Evolutionary conservation across 2,113 vertebrate genomes (phyloP).

Genomic region (Pituophis catenifer): DNA sequence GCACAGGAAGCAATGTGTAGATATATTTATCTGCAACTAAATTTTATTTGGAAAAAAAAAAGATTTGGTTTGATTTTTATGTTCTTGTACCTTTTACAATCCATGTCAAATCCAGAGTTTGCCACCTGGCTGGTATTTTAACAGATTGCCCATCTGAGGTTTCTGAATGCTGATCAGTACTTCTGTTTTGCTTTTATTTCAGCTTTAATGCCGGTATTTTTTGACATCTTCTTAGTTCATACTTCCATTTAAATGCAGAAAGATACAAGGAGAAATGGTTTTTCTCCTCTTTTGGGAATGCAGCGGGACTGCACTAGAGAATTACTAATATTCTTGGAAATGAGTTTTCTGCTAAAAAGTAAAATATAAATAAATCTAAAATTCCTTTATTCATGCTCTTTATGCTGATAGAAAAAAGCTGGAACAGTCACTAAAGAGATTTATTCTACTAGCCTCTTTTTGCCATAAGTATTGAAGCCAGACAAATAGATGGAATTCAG

Average conservation of each 20-base stretch:
- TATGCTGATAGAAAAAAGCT: constrained; percentile 19
- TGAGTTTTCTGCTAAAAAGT: rapidly evolving
- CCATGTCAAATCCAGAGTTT: neutral
- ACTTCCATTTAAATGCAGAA: constrained; percentile 14
- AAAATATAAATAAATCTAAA: constrained; percentile 22
- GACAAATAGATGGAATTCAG: constrained; percentile 43
- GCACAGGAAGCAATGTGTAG: neutral
- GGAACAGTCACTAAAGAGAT: neutral
- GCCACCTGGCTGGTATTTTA: neutral
- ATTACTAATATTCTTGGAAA: neutral
- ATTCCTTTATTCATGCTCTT: neutral
- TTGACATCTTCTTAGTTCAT: neutral
- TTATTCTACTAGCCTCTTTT: constrained; percentile 43
- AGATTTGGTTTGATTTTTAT: neutral
- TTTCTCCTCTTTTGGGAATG: neutral
- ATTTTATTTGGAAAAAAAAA: neutral
- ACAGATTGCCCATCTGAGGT: neutral
- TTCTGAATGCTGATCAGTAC: neutral
- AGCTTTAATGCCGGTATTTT: neutral
- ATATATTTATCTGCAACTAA: neutral
- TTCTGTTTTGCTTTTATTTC: constrained; percentile 16
- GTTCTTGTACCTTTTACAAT: neutral
- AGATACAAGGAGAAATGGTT: neutral
- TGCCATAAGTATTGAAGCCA: constrained; percentile 72
- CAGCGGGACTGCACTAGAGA: neutral